Percentiles rank a stretch among this genome's conserved stretches.
Evolutionary conservation across 2,888 invertebrate species (phyloP).

Genomic region (Macaria notata): DNA sequence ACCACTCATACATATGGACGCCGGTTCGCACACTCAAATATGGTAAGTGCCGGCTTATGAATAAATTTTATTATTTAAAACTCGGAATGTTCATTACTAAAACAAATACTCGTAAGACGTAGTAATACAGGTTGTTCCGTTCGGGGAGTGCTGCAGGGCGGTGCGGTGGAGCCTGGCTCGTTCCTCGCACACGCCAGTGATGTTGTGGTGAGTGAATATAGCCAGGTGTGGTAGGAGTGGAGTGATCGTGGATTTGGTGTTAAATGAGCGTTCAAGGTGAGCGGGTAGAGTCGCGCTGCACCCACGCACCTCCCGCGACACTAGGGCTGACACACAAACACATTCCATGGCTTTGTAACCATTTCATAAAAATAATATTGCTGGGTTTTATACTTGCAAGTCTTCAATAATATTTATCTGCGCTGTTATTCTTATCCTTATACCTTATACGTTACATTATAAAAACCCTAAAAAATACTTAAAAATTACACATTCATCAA

Average conservation of each 20-base stretch:
- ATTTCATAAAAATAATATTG: too few species aligned
- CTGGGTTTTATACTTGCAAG: too few species aligned
- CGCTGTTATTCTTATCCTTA: too few species aligned
- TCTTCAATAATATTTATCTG: too few species aligned
- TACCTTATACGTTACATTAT: too few species aligned
- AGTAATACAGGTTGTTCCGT: slow-evolving; percentile 76
- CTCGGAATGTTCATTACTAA: slow-evolving; percentile 82
- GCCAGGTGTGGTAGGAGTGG: slow-evolving; percentile 35
- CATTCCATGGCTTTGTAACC: not conserved
- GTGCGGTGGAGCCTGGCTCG: not conserved
- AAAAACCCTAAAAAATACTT: too few species aligned
- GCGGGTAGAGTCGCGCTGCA: slow-evolving; percentile 49
- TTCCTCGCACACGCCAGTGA: not conserved
- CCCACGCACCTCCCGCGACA: slow-evolving; percentile 58
- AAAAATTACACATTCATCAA: too few species aligned
- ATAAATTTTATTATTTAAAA: slow-evolving; percentile 82
- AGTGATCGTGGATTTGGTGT: slow-evolving; percentile 57
- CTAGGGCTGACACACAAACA: slow-evolving; percentile 45
- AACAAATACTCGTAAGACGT: slow-evolving; percentile 79
- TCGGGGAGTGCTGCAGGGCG: slow-evolving; percentile 21
- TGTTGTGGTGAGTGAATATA: too few species aligned
- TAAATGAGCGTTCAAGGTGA: slow-evolving; percentile 72
- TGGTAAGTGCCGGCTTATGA: slow-evolving; percentile 81
- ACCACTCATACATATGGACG: slow-evolving; percentile 81
- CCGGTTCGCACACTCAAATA: slow-evolving; percentile 76